Percentiles rank a stretch among this genome's conserved stretches.
Conservation (phyloP, 2,888 invertebrate genomes). For the Stenodera caucasica region DNA sequence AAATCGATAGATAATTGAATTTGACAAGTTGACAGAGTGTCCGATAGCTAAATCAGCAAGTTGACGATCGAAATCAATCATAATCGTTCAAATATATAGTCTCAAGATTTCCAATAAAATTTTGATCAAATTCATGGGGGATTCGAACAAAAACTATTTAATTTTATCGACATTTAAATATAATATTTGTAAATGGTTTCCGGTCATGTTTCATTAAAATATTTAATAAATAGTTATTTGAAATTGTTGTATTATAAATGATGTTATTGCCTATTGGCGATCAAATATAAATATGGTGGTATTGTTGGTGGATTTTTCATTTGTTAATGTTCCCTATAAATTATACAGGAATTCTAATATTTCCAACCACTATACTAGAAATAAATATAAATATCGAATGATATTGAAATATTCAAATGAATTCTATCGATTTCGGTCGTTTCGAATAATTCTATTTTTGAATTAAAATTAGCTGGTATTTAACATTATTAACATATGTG, state of each 20-base stretch:
- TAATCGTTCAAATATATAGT: conserved; percentile 34
- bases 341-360: neutral
- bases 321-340: neutral
- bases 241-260: neutral
- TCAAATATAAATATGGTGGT: neutral
- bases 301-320: neutral
- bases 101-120: neutral
- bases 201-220: neutral
- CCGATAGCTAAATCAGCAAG: conserved; percentile 29
- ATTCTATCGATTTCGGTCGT: neutral
- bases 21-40: conserved; percentile 26
- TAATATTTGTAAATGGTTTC: neutral
- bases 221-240: neutral
- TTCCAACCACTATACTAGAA: neutral
- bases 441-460: neutral
- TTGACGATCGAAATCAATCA: conserved; percentile 36
- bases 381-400: neutral
- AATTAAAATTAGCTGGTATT: neutral
- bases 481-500: too few species aligned
- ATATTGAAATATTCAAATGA: neutral
- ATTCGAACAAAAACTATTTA: too few species aligned
- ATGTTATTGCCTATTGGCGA: neutral
- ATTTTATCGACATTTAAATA: too few species aligned
- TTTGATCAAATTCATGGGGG: too few species aligned
- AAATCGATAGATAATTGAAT: conserved; percentile 22